phyloP scores from a whole-genome alignment of 64 coral and sea anemone species.

The Orbicella faveolata region DNA sequence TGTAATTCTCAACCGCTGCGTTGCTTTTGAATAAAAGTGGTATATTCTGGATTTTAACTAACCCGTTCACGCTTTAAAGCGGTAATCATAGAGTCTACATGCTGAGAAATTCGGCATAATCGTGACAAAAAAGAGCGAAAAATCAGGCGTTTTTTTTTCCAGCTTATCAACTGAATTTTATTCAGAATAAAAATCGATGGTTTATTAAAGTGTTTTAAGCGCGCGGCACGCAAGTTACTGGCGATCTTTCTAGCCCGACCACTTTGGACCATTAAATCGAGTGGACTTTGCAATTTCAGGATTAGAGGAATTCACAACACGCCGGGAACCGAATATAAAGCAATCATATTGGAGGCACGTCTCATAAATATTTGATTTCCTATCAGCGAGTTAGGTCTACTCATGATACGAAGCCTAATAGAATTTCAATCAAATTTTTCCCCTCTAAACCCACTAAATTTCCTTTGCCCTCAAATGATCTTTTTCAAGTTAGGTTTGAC shows the following conservation, averaged over 20 bases:
- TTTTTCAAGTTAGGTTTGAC: not conserved
- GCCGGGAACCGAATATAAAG: not conserved
- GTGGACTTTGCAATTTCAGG: slow-evolving; percentile 16
- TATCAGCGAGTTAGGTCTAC: slow-evolving; percentile 1
- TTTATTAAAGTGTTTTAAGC: not conserved
- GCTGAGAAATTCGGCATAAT: slow-evolving; percentile 4
- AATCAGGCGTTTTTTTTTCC: not conserved
- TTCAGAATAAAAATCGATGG: not conserved
- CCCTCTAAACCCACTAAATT: not conserved
- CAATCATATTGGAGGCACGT: not conserved
- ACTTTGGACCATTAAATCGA: slow-evolving; percentile 41
- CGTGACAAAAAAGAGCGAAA: not conserved
- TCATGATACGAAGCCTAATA: not conserved
- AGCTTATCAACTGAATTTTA: not conserved
- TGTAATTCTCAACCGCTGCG: not conserved
- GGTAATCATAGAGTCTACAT: not conserved
- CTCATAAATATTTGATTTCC: slow-evolving; percentile 44
- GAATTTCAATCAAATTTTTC: slow-evolving; percentile 26
- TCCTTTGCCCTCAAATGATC: not conserved
- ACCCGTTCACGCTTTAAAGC: not conserved
- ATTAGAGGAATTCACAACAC: slow-evolving; percentile 6
- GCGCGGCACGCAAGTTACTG: not conserved
- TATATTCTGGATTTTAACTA: not conserved
- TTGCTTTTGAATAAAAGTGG: slow-evolving; percentile 13
- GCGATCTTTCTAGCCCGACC: not conserved